phyloP scores from a whole-genome alignment of 2,888 invertebrate species.

The Adineta ricciae region DNA sequence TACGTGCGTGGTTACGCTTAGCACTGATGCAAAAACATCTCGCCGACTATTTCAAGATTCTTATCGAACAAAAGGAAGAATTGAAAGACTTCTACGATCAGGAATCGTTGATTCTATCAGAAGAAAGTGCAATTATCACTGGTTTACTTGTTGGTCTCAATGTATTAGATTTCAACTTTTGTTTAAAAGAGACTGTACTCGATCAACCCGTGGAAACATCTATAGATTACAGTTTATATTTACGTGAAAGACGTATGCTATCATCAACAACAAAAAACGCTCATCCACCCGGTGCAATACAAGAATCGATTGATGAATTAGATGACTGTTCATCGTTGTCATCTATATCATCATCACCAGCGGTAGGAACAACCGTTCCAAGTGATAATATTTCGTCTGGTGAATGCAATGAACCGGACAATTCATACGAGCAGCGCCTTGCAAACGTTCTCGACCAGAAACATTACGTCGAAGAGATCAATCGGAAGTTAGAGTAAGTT shows the following conservation, averaged over 20 bases:
- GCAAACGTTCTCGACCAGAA: constrained; percentile 91
- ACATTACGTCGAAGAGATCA: constrained; percentile 92
- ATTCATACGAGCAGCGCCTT: constrained; percentile 57
- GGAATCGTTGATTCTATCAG: constrained; percentile 81
- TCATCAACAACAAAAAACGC: background rate
- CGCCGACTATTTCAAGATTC: constrained; percentile 80
- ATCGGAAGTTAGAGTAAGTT: constrained; percentile 86
- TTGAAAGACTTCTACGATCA: constrained; percentile 80
- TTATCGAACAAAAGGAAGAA: constrained; percentile 79
- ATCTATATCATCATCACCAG: constrained; percentile 1
- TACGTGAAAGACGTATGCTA: constrained; percentile 16
- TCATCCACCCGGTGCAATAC: background rate
- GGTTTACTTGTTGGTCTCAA: constrained; percentile 88
- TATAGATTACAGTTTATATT: background rate
- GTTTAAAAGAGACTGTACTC: constrained; percentile 70
- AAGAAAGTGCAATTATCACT: constrained; percentile 77
- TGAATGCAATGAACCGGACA: no score
- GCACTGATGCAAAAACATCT: constrained; percentile 96
- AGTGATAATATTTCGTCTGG: background rate
- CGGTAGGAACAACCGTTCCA: background rate
- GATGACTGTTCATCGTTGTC: constrained; percentile 13
- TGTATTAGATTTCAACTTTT: constrained; percentile 92
- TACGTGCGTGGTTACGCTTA: constrained; percentile 84
- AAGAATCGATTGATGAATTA: background rate
- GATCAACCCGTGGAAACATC: constrained; percentile 44